Conservation (phyloP, 2,113 vertebrate species). For the Microtus richardsoni region DNA sequence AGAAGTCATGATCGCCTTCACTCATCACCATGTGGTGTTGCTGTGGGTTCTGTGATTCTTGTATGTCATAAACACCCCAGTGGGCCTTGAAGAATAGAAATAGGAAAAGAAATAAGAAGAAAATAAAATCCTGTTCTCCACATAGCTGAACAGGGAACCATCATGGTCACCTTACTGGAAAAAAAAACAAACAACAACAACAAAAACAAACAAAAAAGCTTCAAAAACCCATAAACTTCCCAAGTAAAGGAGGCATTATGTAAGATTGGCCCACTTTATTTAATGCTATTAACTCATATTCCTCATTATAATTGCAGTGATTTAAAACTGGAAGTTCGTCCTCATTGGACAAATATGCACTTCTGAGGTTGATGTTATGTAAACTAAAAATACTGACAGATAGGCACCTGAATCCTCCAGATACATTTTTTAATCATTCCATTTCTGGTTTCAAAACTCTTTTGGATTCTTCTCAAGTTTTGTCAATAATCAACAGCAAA, state of each 20-base stretch:
- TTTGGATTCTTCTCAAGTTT: background rate
- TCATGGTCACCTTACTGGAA: background rate
- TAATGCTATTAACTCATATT: background rate
- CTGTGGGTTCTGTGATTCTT: background rate
- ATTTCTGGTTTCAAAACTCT: conserved; percentile 42
- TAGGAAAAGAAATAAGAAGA: background rate
- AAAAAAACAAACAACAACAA: background rate
- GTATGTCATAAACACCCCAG: background rate
- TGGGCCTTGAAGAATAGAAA: background rate
- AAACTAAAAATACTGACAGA: background rate
- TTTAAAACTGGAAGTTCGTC: conserved; percentile 35
- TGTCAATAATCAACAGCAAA: background rate
- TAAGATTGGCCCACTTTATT: background rate
- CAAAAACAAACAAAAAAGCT: no score
- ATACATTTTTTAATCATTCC: background rate
- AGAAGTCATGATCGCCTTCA: background rate
- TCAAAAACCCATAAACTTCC: background rate
- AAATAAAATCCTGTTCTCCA: background rate
- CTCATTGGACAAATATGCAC: background rate
- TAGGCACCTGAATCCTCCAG: conserved; percentile 7
- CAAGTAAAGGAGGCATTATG: background rate
- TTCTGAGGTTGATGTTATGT: conserved; percentile 9
- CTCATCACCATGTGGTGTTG: background rate
- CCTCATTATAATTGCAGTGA: background rate
- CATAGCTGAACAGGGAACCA: background rate